Evolutionary conservation across 1,140 invertebrate species (phyloP).

Genomic region (Tetramorium parvispinum): DNA sequence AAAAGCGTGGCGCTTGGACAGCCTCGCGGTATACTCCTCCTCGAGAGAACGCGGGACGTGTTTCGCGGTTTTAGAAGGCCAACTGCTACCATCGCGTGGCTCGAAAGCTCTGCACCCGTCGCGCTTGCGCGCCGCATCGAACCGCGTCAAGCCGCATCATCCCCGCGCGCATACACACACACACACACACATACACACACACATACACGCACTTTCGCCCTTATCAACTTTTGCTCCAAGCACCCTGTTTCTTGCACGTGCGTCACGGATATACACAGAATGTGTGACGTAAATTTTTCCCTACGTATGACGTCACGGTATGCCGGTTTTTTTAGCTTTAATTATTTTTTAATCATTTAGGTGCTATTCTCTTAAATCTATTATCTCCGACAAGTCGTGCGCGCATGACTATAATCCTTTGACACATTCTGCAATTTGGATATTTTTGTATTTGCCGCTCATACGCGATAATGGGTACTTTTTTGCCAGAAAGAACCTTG

Average conservation of each 20-base stretch:
- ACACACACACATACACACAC: constrained; percentile 56
- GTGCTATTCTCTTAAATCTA: background rate
- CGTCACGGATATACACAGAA: constrained; percentile 42
- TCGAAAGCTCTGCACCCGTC: constrained; percentile 68
- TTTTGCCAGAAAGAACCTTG: too few relatives aligned
- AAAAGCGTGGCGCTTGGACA: background rate
- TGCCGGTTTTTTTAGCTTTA: background rate
- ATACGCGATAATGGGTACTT: background rate
- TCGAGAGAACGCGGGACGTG: constrained; percentile 65
- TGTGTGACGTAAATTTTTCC: constrained; percentile 29
- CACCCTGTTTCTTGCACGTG: constrained; percentile 49
- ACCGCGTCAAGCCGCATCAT: constrained; percentile 68
- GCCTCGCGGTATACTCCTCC: constrained; percentile 54
- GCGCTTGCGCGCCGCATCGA: constrained; percentile 70
- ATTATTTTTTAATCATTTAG: background rate
- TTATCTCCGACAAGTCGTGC: background rate
- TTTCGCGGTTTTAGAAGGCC: constrained; percentile 74
- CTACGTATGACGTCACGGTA: constrained; percentile 11
- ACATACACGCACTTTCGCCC: constrained; percentile 60
- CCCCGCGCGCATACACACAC: constrained; percentile 62
- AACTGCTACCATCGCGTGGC: constrained; percentile 75
- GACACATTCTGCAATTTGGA: background rate
- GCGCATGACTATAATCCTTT: background rate
- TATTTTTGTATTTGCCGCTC: background rate
- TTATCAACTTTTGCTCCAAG: constrained; percentile 50